phyloP scores from a whole-genome alignment of 2,888 invertebrate genomes.

The Bugula neritina region DNA sequence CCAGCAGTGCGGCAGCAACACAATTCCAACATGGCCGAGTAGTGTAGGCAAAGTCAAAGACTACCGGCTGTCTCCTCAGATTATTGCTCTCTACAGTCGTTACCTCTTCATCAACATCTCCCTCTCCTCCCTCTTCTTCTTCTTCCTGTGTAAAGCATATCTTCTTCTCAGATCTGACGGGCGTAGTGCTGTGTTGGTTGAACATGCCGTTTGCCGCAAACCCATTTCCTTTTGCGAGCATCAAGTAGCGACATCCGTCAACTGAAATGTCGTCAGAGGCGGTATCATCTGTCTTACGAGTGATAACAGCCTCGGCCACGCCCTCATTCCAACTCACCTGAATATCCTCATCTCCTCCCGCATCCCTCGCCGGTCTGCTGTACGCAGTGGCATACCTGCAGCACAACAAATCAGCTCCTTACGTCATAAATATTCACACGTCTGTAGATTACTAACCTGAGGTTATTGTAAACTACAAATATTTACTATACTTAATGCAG shows the following conservation, averaged over 20 bases:
- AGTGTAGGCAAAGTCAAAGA: too few relatives aligned
- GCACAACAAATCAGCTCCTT: too few relatives aligned
- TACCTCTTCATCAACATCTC: too few relatives aligned
- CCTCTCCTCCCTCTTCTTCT: too few relatives aligned
- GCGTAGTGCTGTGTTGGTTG: constrained; percentile 28
- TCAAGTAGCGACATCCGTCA: constrained; percentile 44
- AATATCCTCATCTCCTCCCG: neutral
- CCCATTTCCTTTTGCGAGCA: constrained; percentile 34
- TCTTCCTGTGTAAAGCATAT: neutral
- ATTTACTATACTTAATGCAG: too few relatives aligned
- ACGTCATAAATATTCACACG: too few relatives aligned
- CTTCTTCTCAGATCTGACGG: neutral
- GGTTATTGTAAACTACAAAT: too few relatives aligned
- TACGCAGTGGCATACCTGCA: constrained; percentile 15
- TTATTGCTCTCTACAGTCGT: too few relatives aligned
- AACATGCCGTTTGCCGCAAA: constrained; percentile 24
- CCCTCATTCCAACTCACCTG: neutral
- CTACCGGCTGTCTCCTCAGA: too few relatives aligned
- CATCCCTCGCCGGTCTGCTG: neutral
- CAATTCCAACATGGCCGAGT: neutral
- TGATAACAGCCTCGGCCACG: neutral
- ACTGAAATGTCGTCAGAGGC: neutral
- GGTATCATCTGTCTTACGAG: neutral
- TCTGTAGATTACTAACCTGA: too few relatives aligned
- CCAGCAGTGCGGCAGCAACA: too few relatives aligned